phyloP scores from a whole-genome alignment of 2,888 invertebrate genomes.

The Heliconius hortense region DNA sequence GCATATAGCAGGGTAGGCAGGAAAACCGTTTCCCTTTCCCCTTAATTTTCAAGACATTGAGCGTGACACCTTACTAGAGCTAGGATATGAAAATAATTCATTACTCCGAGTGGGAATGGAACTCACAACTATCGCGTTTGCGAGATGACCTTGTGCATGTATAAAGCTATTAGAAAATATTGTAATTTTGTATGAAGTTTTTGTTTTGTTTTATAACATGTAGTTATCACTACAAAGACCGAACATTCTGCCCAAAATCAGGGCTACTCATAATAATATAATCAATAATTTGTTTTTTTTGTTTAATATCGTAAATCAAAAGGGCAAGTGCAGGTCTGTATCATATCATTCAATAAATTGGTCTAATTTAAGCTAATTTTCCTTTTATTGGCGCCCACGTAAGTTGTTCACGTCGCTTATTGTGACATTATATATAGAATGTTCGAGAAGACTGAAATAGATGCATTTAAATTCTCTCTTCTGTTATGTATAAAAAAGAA shows the following conservation, averaged over 20 bases:
- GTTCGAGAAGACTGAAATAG: slow-evolving; percentile 24
- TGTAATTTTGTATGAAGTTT: no score
- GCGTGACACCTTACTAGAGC: no score
- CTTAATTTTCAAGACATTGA: no score
- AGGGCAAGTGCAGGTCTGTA: slow-evolving; percentile 15
- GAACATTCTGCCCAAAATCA: neutral
- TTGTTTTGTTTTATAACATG: no score
- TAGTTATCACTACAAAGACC: no score
- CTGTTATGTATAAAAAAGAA: neutral
- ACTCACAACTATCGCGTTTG: no score
- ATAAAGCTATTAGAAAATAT: no score
- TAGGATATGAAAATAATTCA: no score
- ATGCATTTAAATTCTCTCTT: neutral
- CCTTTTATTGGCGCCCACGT: slow-evolving; percentile 61
- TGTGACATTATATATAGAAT: slow-evolving; percentile 36
- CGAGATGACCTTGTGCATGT: no score
- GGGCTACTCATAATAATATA: neutral
- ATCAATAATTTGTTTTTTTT: neutral
- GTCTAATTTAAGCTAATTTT: slow-evolving; percentile 63
- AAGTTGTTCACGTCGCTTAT: slow-evolving; percentile 23
- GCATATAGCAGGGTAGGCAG: no score
- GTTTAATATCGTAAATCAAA: neutral
- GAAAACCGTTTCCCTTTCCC: no score
- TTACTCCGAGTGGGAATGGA: no score
- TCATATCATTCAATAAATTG: slow-evolving; percentile 51